Evolutionary conservation across 2,113 vertebrate genomes (phyloP), one percentile per base, ranked within the genome.

Genomic region (Geothlypis trichas): DNA sequence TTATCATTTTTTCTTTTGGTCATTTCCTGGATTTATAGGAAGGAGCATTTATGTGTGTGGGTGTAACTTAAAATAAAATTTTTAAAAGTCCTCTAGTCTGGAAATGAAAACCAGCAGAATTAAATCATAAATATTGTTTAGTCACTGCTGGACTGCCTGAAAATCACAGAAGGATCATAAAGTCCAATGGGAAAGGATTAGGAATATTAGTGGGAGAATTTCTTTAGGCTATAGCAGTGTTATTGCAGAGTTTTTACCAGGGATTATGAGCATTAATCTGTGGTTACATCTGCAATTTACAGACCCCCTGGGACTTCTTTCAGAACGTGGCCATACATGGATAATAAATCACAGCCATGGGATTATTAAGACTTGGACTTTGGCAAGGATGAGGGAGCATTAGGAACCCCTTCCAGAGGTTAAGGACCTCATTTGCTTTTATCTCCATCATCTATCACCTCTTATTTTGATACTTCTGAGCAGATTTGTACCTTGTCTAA

Each of bases 231-330:
- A 75, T 66, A 69, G 71, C 84, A 89, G 58, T 58, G 82, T 96
- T 97, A 93, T 79, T 90, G 90, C 89, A 87, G 79, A 89, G 84
- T 78, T 95, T 94, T 96, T 92, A 95, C 63, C 91, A 78, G 81
- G 81, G 92, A 95, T 97, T 95, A 93, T 75, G 89, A 85, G 52
- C 68, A 72, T 94, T 95, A 94, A 96, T 95, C 89, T 96, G 86
- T 84, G 92, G 95, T 94, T 95, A 84, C 81, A 81, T 90, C 87
- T 94, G 87, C 81, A 91, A 74, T 87, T 95, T 93, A 96, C 77
- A 86, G 92, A 87, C 13, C 49, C 49, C 33, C 10, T 46, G 88
- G 82, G 93, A 66, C 58, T 89, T 73, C 37, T 83, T 84, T 83
- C 76, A 80, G 69, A 94, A 93, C 23, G 35, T 75, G 86, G 37